Evolutionary conservation across 2,888 invertebrate genomes (phyloP).

Genomic region (Ceriagrion tenellum): DNA sequence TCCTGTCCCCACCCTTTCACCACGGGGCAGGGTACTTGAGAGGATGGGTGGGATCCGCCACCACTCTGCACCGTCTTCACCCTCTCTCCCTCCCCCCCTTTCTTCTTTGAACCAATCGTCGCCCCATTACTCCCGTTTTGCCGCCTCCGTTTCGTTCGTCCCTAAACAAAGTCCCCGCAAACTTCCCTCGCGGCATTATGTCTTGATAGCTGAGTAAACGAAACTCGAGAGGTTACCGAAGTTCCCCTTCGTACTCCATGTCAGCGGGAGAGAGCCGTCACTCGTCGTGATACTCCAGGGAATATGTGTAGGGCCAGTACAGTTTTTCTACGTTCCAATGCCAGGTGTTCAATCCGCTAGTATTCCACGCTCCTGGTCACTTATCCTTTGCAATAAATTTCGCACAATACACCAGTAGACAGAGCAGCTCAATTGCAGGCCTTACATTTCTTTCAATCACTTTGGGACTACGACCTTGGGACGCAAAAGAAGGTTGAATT

Average conservation of each 20-base stretch:
- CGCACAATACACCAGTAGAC: too few relatives aligned
- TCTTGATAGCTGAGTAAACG: background rate
- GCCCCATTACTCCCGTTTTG: background rate
- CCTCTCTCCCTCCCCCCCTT: slow-evolving; percentile 69
- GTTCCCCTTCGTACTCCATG: background rate
- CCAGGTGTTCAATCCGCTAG: background rate
- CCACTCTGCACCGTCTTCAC: too few relatives aligned
- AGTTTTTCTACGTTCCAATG: background rate
- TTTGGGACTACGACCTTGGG: too few relatives aligned
- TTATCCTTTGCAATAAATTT: background rate
- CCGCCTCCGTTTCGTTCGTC: background rate
- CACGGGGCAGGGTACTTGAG: slow-evolving; percentile 29
- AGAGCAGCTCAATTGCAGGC: too few relatives aligned
- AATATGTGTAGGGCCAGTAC: background rate
- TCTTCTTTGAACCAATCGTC: background rate
- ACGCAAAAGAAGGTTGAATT: too few relatives aligned
- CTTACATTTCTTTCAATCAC: too few relatives aligned
- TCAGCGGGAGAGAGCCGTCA: background rate
- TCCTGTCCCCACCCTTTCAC: slow-evolving; percentile 69
- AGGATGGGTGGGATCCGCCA: background rate
- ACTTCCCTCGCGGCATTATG: background rate
- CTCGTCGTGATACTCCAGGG: background rate
- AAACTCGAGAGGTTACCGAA: background rate
- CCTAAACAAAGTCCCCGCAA: background rate
- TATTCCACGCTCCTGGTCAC: background rate